Evolutionary conservation across 2,888 invertebrate genomes (phyloP).

Genomic region (Rhingia campestris): DNA sequence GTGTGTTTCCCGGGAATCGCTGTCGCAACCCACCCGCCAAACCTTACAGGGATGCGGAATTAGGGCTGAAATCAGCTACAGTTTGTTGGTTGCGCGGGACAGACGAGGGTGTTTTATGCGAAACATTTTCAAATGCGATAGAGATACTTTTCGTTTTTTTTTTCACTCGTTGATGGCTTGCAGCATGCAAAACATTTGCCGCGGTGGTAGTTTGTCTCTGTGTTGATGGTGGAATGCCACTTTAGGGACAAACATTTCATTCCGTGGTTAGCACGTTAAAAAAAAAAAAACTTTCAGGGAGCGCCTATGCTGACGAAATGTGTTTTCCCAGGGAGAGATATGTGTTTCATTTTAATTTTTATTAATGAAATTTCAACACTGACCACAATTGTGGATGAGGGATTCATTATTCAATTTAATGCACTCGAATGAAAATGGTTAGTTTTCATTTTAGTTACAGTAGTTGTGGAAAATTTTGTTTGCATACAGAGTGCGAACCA

Average conservation of each 20-base stretch:
- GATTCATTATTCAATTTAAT: slow-evolving; percentile 49
- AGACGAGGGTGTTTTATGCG: slow-evolving; percentile 24
- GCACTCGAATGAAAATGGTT: slow-evolving; percentile 22
- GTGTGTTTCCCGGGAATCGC: slow-evolving; percentile 16
- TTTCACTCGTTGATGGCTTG: slow-evolving; percentile 4
- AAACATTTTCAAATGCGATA: slow-evolving; percentile 47
- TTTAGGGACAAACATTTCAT: slow-evolving; percentile 54
- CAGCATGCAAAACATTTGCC: not conserved
- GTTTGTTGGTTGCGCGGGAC: not conserved
- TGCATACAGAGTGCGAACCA: too few relatives aligned
- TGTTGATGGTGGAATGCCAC: slow-evolving; percentile 26
- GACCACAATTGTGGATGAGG: slow-evolving; percentile 49
- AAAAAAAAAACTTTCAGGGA: not conserved
- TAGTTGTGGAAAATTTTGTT: not conserved
- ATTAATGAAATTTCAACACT: slow-evolving; percentile 55
- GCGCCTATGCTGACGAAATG: slow-evolving; percentile 33
- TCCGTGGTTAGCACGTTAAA: not conserved
- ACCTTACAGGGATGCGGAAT: slow-evolving; percentile 18
- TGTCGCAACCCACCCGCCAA: slow-evolving; percentile 20
- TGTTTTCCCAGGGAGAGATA: slow-evolving; percentile 32
- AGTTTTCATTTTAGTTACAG: slow-evolving; percentile 4
- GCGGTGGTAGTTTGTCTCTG: not conserved
- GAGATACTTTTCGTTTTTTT: not conserved
- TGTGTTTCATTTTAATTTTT: slow-evolving; percentile 58
- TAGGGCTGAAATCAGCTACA: slow-evolving; percentile 2